A percentile compares a stretch with the other conserved stretches of the same genome.
These are phyloP conservation scores for Acropora tenuis DNA, from an alignment of 64 coral and sea anemone species.

Conservation along the genomic window DNA sequence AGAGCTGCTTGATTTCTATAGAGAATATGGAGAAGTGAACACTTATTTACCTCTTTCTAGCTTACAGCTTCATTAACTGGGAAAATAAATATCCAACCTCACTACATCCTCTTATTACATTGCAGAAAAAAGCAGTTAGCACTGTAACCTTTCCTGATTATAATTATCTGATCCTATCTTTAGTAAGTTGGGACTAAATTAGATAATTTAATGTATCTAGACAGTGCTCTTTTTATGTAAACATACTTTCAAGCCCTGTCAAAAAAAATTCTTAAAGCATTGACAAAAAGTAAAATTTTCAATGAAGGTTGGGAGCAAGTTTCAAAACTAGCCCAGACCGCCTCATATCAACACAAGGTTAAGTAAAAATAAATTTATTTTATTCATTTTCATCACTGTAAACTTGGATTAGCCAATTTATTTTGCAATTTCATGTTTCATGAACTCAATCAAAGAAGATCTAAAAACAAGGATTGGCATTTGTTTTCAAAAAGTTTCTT, in stretches of 20 bases:
- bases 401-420: no score
- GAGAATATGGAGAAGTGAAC: no score
- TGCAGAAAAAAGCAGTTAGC: slow-evolving; percentile 17
- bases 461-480: not conserved
- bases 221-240: not conserved
- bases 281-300: no score
- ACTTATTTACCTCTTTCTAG: not conserved
- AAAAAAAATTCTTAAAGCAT: no score
- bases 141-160: slow-evolving; percentile 1
- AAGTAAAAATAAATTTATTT: no score
- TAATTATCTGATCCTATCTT: slow-evolving; percentile 12
- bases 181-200: slow-evolving; percentile 5
- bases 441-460: not conserved
- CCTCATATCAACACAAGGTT: no score
- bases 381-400: no score
- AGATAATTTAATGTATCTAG: not conserved
- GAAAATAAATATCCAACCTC: slow-evolving; percentile 2
- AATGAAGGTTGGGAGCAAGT: no score
- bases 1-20: no score
- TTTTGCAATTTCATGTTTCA: no score
- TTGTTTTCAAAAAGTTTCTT: not conserved
- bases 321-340: no score
- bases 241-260: no score
- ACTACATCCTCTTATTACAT: slow-evolving; percentile 8
- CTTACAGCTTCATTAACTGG: slow-evolving; percentile 23